Evolutionary conservation across 2,113 vertebrate genomes (phyloP).

Genomic region (Eublepharis macularius): DNA sequence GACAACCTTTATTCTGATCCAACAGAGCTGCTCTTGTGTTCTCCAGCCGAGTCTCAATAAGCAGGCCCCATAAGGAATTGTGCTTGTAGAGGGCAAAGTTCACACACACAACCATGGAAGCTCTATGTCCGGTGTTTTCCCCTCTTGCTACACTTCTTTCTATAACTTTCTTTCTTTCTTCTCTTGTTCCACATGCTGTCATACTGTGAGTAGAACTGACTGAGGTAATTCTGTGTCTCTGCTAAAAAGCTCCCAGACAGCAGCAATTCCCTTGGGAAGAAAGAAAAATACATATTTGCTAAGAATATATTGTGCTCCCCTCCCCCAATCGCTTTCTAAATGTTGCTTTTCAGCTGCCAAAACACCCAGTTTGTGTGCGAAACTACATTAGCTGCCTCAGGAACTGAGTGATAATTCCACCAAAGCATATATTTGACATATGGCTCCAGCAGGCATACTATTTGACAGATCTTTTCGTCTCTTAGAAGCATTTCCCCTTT

Average conservation of each 20-base stretch:
- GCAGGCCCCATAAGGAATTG: neutral
- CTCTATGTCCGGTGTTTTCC: neutral
- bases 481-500: neutral
- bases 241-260: accelerated
- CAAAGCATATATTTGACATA: neutral
- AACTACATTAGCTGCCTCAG: too few species aligned
- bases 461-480: neutral
- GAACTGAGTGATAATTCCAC: neutral
- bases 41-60: too few species aligned
- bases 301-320: neutral
- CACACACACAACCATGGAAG: neutral
- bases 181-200: slow-evolving; percentile 67
- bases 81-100: too few species aligned
- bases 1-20: too few species aligned
- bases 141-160: neutral
- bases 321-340: too few species aligned
- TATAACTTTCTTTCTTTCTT: slow-evolving; percentile 56
- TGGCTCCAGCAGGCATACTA: too few species aligned
- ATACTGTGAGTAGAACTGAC: slow-evolving; percentile 61
- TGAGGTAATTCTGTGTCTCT: slow-evolving; percentile 61
- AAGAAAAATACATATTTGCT: neutral
- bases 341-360: neutral
- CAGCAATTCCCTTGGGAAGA: neutral
- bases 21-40: too few species aligned
- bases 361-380: neutral